phyloP scores from a whole-genome alignment of 2,888 invertebrate genomes.

The Drosophila mercatorum region DNA sequence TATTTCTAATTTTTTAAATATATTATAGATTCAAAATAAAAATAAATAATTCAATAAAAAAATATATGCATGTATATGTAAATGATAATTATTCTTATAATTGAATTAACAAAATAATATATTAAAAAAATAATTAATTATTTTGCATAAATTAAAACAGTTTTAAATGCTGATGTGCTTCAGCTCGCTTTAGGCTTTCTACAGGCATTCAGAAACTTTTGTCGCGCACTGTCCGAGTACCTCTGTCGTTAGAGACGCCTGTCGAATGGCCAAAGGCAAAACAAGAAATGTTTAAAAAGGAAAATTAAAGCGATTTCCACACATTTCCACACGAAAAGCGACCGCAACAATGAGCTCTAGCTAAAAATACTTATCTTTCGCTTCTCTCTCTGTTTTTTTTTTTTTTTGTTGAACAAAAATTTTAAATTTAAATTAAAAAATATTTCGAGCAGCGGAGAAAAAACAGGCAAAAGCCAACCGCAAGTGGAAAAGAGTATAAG shows the following conservation, averaged over 20 bases:
- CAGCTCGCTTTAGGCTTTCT: too few species aligned
- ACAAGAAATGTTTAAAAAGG: slow-evolving; percentile 10
- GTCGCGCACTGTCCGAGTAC: slow-evolving; percentile 49
- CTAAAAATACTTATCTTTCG: slow-evolving; percentile 64
- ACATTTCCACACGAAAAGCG: slow-evolving; percentile 48
- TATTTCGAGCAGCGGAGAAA: slow-evolving; percentile 13
- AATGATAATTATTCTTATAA: too few species aligned
- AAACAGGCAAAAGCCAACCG: slow-evolving; percentile 1
- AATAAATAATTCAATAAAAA: too few species aligned
- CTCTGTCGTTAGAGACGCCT: slow-evolving; percentile 65
- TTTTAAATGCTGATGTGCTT: too few species aligned
- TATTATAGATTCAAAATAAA: too few species aligned
- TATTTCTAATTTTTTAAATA: too few species aligned
- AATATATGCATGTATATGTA: too few species aligned
- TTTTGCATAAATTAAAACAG: too few species aligned
- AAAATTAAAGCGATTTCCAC: slow-evolving; percentile 75
- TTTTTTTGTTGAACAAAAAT: slow-evolving; percentile 31
- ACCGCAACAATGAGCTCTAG: slow-evolving; percentile 70
- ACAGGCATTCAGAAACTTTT: slow-evolving; percentile 15
- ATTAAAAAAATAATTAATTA: too few species aligned
- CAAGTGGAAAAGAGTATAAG: background rate
- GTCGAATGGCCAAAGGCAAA: slow-evolving; percentile 49
- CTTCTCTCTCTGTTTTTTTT: slow-evolving; percentile 5
- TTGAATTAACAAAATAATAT: too few species aligned
- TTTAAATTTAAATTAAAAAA: slow-evolving; percentile 39